Conservation (phyloP, 2,797 vertebrate species). For the Hippoglossus hippoglossus region DNA sequence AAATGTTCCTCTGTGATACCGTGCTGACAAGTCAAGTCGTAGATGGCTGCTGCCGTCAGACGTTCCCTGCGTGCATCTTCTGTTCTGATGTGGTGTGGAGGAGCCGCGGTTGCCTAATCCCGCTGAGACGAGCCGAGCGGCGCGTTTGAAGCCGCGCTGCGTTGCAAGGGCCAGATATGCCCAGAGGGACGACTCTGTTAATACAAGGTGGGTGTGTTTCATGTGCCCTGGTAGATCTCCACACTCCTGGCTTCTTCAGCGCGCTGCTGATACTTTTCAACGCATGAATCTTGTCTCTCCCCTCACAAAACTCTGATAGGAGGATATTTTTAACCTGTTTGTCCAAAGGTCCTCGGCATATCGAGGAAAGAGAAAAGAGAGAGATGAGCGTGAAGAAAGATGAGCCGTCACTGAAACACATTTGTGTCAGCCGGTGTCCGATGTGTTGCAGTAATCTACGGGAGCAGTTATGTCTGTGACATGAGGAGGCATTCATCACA, state of each 20-base stretch:
- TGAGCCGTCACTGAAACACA: slow-evolving; percentile 77
- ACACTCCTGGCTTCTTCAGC: slow-evolving; percentile 59
- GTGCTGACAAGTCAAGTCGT: slow-evolving; percentile 68
- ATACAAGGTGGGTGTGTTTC: slow-evolving; percentile 47
- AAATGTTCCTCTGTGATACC: slow-evolving; percentile 55
- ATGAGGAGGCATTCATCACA: slow-evolving; percentile 78
- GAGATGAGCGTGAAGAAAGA: slow-evolving; percentile 77
- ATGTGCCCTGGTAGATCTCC: slow-evolving; percentile 30
- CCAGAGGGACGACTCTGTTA: slow-evolving; percentile 30
- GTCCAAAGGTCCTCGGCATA: slow-evolving; percentile 78
- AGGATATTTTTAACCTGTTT: slow-evolving; percentile 76
- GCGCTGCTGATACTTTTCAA: no score
- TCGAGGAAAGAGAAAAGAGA: slow-evolving; percentile 62
- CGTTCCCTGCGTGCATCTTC: slow-evolving; percentile 26
- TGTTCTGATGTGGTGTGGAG: slow-evolving; percentile 64
- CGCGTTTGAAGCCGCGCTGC: slow-evolving; percentile 37
- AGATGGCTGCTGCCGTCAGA: slow-evolving; percentile 28
- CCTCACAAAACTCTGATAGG: slow-evolving; percentile 64
- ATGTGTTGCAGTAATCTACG: slow-evolving; percentile 79
- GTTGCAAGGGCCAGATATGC: slow-evolving; percentile 16
- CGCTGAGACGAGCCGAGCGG: slow-evolving; percentile 31
- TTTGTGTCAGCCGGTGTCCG: slow-evolving; percentile 75
- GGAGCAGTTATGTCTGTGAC: slow-evolving; percentile 74
- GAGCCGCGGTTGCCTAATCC: slow-evolving; percentile 46
- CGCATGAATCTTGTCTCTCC: slow-evolving; percentile 23